phyloP scores from a whole-genome alignment of 2,797 vertebrate genomes.

The Acridotheres tristis region DNA sequence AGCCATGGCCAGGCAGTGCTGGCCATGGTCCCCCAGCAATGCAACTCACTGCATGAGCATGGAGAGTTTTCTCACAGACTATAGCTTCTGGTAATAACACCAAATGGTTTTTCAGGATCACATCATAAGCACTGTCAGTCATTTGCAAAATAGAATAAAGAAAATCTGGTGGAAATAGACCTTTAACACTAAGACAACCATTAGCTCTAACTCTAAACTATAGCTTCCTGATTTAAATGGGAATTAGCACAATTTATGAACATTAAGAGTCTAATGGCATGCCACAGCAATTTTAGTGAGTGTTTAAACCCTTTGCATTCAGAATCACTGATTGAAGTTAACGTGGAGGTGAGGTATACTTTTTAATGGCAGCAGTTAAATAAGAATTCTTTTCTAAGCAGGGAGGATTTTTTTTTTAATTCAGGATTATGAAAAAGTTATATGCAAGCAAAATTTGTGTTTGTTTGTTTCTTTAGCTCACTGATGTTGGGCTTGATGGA shows the following conservation, averaged over 20 bases:
- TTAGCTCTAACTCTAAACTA: conserved; percentile 47
- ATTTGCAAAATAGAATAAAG: conserved; percentile 35
- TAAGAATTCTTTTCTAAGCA: conserved; percentile 12
- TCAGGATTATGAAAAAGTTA: conserved; percentile 29
- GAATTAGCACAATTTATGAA: conserved; percentile 45
- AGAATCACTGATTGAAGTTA: conserved; percentile 14
- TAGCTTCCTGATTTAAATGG: conserved; percentile 38
- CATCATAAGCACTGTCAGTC: conserved; percentile 30
- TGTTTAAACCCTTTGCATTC: conserved; percentile 46
- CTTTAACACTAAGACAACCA: conserved; percentile 34
- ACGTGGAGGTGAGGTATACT: conserved; percentile 21
- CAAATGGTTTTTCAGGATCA: conserved; percentile 26
- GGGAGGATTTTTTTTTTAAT: conserved; percentile 39
- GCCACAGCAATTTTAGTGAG: conserved; percentile 33
- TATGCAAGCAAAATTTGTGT: conserved; percentile 51
- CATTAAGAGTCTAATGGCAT: conserved; percentile 21
- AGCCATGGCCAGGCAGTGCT: background rate
- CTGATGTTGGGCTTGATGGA: conserved; percentile 46
- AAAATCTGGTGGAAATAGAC: conserved; percentile 27
- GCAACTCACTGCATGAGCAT: conserved; percentile 65
- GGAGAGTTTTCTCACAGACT: conserved; percentile 42
- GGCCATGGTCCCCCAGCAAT: background rate
- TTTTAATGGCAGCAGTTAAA: conserved; percentile 47
- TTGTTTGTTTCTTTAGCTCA: conserved; percentile 64
- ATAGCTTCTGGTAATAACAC: background rate